A percentile compares a stretch with the other conserved stretches of the same genome.
Evolutionary conservation across 2,888 invertebrate species (phyloP).

Genomic region (Chymomyza caudatula): DNA sequence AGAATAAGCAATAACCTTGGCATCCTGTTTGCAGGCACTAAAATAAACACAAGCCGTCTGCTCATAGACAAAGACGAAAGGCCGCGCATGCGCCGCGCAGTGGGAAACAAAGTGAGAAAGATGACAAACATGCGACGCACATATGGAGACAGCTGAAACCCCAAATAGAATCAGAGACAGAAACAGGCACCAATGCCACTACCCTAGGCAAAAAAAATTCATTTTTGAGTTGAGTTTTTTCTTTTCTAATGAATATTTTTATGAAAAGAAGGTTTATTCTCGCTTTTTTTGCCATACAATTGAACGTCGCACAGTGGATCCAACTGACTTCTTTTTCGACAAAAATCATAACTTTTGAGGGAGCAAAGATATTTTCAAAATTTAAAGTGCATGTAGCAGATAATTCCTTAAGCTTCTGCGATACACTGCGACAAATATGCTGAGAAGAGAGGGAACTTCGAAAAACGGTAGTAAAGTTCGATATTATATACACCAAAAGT

Average conservation of each 20-base stretch:
- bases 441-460: too few relatives aligned
- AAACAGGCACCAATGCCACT: background rate
- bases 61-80: background rate
- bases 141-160: conserved; percentile 31
- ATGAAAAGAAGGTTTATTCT: background rate
- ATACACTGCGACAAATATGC: too few relatives aligned
- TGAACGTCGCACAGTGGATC: too few relatives aligned
- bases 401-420: too few relatives aligned
- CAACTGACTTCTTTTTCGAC: too few relatives aligned
- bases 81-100: conserved; percentile 38
- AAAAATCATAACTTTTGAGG: too few relatives aligned
- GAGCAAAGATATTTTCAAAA: too few relatives aligned
- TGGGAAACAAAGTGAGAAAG: background rate
- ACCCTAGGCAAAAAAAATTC: background rate
- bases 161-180: background rate
- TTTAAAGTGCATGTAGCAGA: too few relatives aligned
- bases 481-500: too few relatives aligned
- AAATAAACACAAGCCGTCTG: conserved; percentile 35
- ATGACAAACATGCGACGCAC: conserved; percentile 40
- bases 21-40: conserved; percentile 54
- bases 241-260: background rate
- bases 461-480: too few relatives aligned
- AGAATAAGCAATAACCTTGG: conserved; percentile 10
- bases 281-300: too few relatives aligned
- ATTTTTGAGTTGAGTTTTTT: background rate